Base-by-base conservation (phyloP, 2,888 invertebrate species). In the Aphrophora alni region DNA sequence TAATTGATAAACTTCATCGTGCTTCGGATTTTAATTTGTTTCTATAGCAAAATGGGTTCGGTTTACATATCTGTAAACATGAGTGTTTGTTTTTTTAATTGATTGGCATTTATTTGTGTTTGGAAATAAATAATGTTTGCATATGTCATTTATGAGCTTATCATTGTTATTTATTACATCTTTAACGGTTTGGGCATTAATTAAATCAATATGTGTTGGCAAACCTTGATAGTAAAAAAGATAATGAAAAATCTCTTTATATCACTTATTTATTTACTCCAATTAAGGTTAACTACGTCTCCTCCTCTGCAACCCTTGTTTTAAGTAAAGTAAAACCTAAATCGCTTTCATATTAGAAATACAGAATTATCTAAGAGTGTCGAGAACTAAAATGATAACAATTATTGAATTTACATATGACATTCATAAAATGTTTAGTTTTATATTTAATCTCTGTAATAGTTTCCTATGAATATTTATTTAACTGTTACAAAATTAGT, bases 1-100 rank as follows among this genome's bases (percentile, higher is more conserved):
- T 59, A 59, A 59, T 21, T 59, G 59, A 21, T 59, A 59, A 59
- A 59, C 59, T 59, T 21, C 59, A 21, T 1, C 59, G 1, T 21
- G 59, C 59, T 59, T 59, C 21, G 59, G 59, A 59, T 59, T 59
- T 59, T 59, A 59, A 59, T 59, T 59, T 59, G 59, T 59, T 59
- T 59, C 59, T 21, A 59, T 21, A 59, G 4, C 59, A 1, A 2
- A 59, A 59, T n/a, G 59, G 59, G 1, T 59, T 59, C 59, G 21
- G 59, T 21, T 59, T 59, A 21, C 12, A 59, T 59, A n/a, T 59
- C 59, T 59, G 59, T 59, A 59, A 59, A 59, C 59, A 59, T 5
- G 4, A 21, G 14, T n/a, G 1, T 59, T 59, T n/a, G n/a, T n/a
- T n/a, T n/a, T 44, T 5, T 44, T 1, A 59, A 21, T 59, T 59